Evolutionary conservation across 64 coral and sea anemone genomes (phyloP), one percentile per base, ranked within the genome.

Genomic region (Catalaphyllia jardinei): DNA sequence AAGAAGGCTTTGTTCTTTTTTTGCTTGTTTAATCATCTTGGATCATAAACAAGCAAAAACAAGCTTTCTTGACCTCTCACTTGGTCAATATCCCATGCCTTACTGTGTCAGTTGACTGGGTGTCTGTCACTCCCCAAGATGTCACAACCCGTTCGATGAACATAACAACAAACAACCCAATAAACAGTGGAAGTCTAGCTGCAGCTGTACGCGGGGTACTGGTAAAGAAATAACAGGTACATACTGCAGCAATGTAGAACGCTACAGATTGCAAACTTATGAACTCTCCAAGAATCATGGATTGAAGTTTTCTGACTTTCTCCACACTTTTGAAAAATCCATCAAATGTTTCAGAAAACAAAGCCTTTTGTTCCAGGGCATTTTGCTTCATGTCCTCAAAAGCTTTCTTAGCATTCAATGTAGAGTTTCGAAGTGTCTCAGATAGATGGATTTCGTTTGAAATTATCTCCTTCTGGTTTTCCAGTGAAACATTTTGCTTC

Each of bases 311-410:
- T 79, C 88, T 88, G 51, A 98, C 88, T 31, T 62, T 92, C 72
- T 98, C 95, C 13, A 98, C 89, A 73, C 88, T 94, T 79, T 92
- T 94, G 71, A 98, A 98, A 39, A 98, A 91, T 4, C 72, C 63
- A 42, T 98, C 95, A 89, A 98, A 98, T 15, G 95, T 98, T 91
- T 94, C 95, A 86, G 83, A 94, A 80, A 98, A 98, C 12, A 98
- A 87, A 63, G 92, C 92, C 50, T 79, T 87, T 49, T 98, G 95
- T 59, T 98, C 92, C 15, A 89, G 42, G 25, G 95, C 95, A 15
- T 88, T 91, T 67, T 72, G 72, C 54, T 92, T 98, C 95, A 98
- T 98, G 22, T 98, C 92, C 31, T 94, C 85, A 86, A 98, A 98
- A 39, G 95, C 92, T 42, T 89, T 60, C 49, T 88, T 98, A 49